Evolutionary conservation across 2,888 invertebrate species (phyloP), one percentile per base, ranked within the genome.

Genomic region (Meloe dianella): DNA sequence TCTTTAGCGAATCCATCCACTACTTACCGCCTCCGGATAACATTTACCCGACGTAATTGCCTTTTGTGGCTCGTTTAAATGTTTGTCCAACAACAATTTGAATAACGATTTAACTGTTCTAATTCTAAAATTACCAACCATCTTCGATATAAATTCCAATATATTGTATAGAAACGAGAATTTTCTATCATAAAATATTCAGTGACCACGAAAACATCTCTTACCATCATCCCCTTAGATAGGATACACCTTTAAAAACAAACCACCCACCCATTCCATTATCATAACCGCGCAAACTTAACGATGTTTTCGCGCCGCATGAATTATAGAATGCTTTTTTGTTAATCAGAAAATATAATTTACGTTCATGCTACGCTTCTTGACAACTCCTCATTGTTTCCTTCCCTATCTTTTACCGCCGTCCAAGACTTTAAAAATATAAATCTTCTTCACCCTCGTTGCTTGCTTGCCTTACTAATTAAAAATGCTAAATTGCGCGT

Each of bases 401-500:
- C 73, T 72, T 73, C 75, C 75, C 75, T 74, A 75, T 72, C 66
- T 63, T 65, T 64, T 67, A 62, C 63, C 68, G 66, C 67, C 72
- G 69, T 75, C 75, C 72, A 74, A 78, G 47, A 47, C 76, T 77
- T 74, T 20, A 47, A 73, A 75, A 74, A 74, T 75, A 80, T 80
- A 82, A 81, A 82, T 81, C 81, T 81, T 81, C 78, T 81, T 81
- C 78, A 66, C 76, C 80, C 78, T 76, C 78, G 70, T 73, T n/a
- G n/a, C n/a, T n/a, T n/a, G n/a, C 76, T 67, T 71, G 59, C 22
- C 32, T 57, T 69, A 78, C 82, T 82, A 82, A 82, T 82, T 82
- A 82, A 82, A 82, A 82, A 82, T 82, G 81, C 81, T 82, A 82
- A 82, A 82, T 82, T 82, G 82, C 78, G 80, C 80, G 81, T 81